Percentiles rank a stretch among this genome's conserved stretches.
phyloP scores from a whole-genome alignment of 1,140 invertebrate genomes.

The Macrostomum lignano region DNA sequence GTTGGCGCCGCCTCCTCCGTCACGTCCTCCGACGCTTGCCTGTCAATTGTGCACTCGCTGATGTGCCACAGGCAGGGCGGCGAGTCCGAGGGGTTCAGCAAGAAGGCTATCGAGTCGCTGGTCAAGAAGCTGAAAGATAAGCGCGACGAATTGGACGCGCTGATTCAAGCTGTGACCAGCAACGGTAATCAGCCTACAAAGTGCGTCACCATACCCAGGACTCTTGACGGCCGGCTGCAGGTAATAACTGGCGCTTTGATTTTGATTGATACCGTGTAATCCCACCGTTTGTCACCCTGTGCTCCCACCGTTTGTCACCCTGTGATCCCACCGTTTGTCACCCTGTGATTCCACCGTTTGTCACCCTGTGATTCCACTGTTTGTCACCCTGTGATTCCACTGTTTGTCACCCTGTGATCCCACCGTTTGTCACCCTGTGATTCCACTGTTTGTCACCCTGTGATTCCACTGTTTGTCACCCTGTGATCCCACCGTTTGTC shows the following conservation, averaged over 20 bases:
- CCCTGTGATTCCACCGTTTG: too few relatives aligned
- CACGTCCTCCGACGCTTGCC: slow-evolving; percentile 74
- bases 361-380: too few relatives aligned
- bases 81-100: slow-evolving; percentile 35
- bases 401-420: too few relatives aligned
- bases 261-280: too few relatives aligned
- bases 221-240: slow-evolving; percentile 83
- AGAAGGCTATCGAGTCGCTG: slow-evolving; percentile 76
- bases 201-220: slow-evolving; percentile 93
- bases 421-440: too few relatives aligned
- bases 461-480: too few relatives aligned
- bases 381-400: too few relatives aligned
- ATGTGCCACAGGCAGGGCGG: slow-evolving; percentile 91
- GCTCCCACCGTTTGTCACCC: too few relatives aligned
- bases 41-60: slow-evolving; percentile 78
- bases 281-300: too few relatives aligned
- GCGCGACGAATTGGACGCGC: slow-evolving; percentile 73
- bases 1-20: background rate
- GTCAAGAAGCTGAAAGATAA: slow-evolving; percentile 61
- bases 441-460: too few relatives aligned
- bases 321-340: too few relatives aligned
- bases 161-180: slow-evolving; percentile 85
- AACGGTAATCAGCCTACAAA: slow-evolving; percentile 85
- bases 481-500: too few relatives aligned
- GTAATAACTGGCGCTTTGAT: slow-evolving; percentile 31